phyloP scores from a whole-genome alignment of 2,888 invertebrate species.

The Campoplex capitator region DNA sequence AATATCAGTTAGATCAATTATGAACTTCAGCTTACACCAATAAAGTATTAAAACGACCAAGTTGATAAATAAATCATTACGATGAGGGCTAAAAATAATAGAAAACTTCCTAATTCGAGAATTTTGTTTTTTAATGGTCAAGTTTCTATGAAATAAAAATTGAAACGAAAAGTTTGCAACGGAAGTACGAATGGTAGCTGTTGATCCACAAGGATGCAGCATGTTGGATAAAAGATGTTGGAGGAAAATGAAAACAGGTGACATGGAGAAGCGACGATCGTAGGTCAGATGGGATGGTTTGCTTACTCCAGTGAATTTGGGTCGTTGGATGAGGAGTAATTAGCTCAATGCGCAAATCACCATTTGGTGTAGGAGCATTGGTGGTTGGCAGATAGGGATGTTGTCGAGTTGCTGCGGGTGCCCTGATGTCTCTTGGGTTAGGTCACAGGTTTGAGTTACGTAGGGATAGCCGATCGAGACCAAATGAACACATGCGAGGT shows the following conservation, averaged over 20 bases:
- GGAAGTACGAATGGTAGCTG: not conserved
- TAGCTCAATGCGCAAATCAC: conserved; percentile 82
- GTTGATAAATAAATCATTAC: no score
- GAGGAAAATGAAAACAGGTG: conserved; percentile 13
- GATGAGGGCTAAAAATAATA: no score
- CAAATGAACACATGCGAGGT: conserved; percentile 38
- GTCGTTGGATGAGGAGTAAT: conserved; percentile 79
- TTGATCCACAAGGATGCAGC: not conserved
- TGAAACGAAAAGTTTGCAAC: not conserved
- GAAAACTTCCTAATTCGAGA: no score
- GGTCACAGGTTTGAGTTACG: conserved; percentile 55
- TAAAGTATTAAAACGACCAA: no score
- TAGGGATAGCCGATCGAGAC: conserved; percentile 35
- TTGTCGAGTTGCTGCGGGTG: conserved; percentile 76
- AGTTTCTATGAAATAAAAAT: not conserved
- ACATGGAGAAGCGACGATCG: conserved; percentile 18
- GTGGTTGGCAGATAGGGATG: conserved; percentile 77
- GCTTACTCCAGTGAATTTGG: conserved; percentile 77
- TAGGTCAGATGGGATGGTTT: conserved; percentile 54
- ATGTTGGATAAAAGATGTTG: not conserved
- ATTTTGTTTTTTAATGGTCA: no score
- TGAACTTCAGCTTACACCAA: no score
- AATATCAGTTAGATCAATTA: no score
- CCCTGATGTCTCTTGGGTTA: conserved; percentile 74
- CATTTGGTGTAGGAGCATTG: conserved; percentile 73